Percentiles rank a stretch among this genome's conserved stretches.
phyloP scores from a whole-genome alignment of 1,140 invertebrate genomes.

The Samia ricini region DNA sequence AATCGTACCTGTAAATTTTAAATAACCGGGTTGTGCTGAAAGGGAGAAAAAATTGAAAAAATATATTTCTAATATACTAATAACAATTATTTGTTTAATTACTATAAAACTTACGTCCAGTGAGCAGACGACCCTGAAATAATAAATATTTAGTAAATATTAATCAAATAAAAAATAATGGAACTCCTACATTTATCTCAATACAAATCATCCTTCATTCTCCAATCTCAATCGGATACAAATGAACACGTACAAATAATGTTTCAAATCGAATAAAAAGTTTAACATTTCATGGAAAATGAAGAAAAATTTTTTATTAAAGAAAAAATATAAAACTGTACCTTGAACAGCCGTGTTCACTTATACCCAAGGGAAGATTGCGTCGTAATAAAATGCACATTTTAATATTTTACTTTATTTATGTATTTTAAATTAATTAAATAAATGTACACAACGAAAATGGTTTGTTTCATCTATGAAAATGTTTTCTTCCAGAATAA shows the following conservation, averaged over 20 bases:
- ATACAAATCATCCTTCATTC: constrained; percentile 57
- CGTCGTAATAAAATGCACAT: constrained; percentile 12
- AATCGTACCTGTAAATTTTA: constrained; percentile 40
- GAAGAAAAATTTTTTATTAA: constrained; percentile 41
- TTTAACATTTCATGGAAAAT: constrained; percentile 39
- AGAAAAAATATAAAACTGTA: constrained; percentile 22
- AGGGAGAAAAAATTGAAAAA: constrained; percentile 10
- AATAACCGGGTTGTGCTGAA: constrained; percentile 47
- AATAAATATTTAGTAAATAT: constrained; percentile 12
- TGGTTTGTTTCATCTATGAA: too few relatives aligned
- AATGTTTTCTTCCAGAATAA: neutral
- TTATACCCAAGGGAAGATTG: constrained; percentile 27
- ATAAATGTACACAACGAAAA: neutral
- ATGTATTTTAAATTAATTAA: constrained; percentile 23
- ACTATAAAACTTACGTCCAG: constrained; percentile 39
- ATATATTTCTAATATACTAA: neutral
- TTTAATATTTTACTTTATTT: constrained; percentile 45
- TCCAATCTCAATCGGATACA: constrained; percentile 37
- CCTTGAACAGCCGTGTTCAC: constrained; percentile 41
- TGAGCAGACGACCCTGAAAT: constrained; percentile 47
- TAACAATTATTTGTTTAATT: neutral
- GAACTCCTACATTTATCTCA: neutral
- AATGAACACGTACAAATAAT: constrained; percentile 49
- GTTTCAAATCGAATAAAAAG: constrained; percentile 16
- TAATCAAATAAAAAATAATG: neutral